Evolutionary conservation across 2,888 invertebrate species (phyloP).

Genomic region (Zaprionus lineosus): DNA sequence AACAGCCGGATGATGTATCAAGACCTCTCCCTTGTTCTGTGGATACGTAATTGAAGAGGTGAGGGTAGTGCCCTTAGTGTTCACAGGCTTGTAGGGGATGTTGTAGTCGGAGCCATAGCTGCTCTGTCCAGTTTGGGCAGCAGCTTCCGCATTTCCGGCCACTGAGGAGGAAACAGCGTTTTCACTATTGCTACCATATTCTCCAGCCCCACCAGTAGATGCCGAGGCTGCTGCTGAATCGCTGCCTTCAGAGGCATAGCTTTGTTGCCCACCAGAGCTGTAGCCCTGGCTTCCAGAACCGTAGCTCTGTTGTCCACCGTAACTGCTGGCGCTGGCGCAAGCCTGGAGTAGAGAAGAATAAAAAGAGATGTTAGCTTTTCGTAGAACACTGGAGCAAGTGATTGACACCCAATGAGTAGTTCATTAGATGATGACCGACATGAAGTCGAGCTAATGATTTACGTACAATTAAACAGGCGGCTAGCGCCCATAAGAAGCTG

Average conservation of each 20-base stretch:
- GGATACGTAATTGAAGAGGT: conserved; percentile 79
- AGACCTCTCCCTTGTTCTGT: conserved; percentile 82
- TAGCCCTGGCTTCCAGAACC: conserved; percentile 51
- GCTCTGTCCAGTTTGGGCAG: conserved; percentile 49
- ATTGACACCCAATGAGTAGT: too few species aligned
- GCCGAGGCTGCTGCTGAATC: conserved; percentile 52
- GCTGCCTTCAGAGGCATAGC: conserved; percentile 40
- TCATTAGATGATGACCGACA: too few species aligned
- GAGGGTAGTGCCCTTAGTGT: conserved; percentile 75
- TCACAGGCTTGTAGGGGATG: conserved; percentile 74
- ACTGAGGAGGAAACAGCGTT: conserved; percentile 33
- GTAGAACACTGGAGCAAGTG: too few species aligned
- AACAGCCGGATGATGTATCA: conserved; percentile 81
- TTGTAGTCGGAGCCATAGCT: conserved; percentile 69
- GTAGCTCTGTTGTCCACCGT: conserved; percentile 52
- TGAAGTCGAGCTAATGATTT: conserved; percentile 14
- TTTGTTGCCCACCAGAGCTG: conserved; percentile 39
- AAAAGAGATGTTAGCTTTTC: too few species aligned
- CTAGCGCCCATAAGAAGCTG: conserved; percentile 74
- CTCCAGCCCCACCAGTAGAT: conserved; percentile 41
- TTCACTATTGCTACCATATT: conserved; percentile 30
- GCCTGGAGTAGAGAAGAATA: conserved; percentile 36
- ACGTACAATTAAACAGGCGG: conserved; percentile 81
- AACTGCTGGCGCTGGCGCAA: conserved; percentile 63
- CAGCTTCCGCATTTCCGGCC: conserved; percentile 43